These are phyloP conservation scores for Oryzaephilus surinamensis DNA, from an alignment of 1,140 invertebrate species.

Conservation along the genomic window DNA sequence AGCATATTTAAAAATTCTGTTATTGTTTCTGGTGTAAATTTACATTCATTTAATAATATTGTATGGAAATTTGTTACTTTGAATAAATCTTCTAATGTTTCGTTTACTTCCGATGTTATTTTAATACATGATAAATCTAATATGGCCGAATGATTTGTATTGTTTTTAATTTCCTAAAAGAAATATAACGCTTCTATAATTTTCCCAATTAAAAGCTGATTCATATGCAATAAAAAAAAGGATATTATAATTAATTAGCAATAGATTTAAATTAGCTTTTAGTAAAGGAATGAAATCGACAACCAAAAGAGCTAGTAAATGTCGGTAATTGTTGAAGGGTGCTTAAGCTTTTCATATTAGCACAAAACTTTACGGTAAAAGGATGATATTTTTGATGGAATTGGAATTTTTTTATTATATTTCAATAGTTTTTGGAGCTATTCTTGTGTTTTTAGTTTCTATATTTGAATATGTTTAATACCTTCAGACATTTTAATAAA, in stretches of 20 bases:
- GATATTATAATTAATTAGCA: background rate
- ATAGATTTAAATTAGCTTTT: background rate
- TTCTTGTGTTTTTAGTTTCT: no score
- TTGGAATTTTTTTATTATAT: no score
- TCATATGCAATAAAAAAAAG: background rate
- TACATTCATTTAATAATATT: slow-evolving; percentile 25
- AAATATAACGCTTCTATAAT: background rate
- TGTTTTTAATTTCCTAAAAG: slow-evolving; percentile 29
- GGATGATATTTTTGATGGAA: no score
- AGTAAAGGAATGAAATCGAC: background rate
- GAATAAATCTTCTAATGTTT: slow-evolving; percentile 30
- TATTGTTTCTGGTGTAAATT: slow-evolving; percentile 26
- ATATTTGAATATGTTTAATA: no score
- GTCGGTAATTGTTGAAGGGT: no score
- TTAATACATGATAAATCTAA: slow-evolving; percentile 26
- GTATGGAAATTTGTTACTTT: slow-evolving; percentile 28
- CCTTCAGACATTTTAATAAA: no score
- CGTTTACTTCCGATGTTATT: slow-evolving; percentile 26
- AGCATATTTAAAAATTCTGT: slow-evolving; percentile 29
- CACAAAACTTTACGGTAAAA: no score
- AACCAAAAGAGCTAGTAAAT: no score
- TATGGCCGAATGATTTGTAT: slow-evolving; percentile 27
- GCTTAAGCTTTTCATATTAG: no score
- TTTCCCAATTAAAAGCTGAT: background rate
- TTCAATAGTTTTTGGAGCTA: no score